These are phyloP conservation scores for Abscondita cerata DNA, from an alignment of 2,888 invertebrate species.

Conservation along the genomic window DNA sequence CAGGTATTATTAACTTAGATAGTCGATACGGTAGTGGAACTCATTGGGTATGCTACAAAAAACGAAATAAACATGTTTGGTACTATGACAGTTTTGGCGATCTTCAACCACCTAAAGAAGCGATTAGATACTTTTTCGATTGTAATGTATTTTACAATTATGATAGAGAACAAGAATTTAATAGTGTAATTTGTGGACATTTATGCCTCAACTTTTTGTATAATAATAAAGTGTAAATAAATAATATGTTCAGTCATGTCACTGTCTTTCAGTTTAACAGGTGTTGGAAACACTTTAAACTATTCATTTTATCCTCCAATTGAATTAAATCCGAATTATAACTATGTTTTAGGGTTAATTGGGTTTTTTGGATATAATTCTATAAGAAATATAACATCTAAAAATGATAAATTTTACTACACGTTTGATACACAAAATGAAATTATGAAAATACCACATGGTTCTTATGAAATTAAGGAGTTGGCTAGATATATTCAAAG, in stretches of 20 bases:
- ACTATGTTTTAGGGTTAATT: neutral
- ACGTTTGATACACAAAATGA: neutral
- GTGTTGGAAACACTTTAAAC: neutral
- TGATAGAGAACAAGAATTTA: conserved; percentile 29
- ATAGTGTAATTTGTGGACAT: conserved; percentile 27
- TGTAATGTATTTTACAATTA: conserved; percentile 39
- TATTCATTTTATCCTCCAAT: neutral
- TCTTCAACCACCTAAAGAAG: conserved; percentile 44
- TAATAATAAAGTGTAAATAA: neutral
- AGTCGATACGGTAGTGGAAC: conserved; percentile 42
- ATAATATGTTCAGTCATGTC: neutral
- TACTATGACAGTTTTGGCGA: conserved; percentile 55
- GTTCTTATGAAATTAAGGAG: neutral
- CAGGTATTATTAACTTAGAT: conserved; percentile 48
- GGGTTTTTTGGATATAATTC: neutral
- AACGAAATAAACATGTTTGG: conserved; percentile 42
- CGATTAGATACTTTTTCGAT: conserved; percentile 25
- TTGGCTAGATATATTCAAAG: neutral
- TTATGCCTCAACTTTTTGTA: conserved; percentile 37
- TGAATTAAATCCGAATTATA: conserved; percentile 8
- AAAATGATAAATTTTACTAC: conserved; percentile 36
- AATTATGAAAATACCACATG: neutral
- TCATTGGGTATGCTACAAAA: conserved; percentile 53
- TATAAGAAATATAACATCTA: conserved; percentile 6
- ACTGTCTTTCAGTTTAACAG: neutral